Base-by-base conservation (phyloP, 2,113 vertebrate genomes). In the Plectropomus leopardus region DNA sequence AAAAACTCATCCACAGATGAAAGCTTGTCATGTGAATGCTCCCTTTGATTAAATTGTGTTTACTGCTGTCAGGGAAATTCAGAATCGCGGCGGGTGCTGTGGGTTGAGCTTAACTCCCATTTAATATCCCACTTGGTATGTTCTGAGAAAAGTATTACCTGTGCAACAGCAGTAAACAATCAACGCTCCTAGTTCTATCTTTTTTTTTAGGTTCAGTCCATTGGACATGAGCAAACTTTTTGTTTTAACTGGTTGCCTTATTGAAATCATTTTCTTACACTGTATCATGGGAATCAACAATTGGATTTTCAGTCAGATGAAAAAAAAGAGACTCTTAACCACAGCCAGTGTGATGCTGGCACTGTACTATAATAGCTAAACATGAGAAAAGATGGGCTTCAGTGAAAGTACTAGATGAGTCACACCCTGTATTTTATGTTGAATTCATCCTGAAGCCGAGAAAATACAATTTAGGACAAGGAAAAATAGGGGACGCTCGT, bases 371-470 rank as follows among this genome's bases (percentile, higher is more conserved):
- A 45, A 61, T 4, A 55, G 15, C 48, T 76, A 24, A 47, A 40
- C 17, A 32, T n/a, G n/a, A n/a, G n/a, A 50, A 80, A 83, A 77
- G 28, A 72, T 63, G 14, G 34, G 48, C 19, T 59, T 74, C 28
- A 40, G 32, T 45, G 42, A 83, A 84, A 80, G 32, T 53, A 34
- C 58, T 7, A 13, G 24, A 84, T 66, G 50, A 81, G 58, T 83
- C 66, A 50, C 36, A 54, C 65, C 26, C 59, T 72, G 26, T 58
- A 21, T 88, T 89, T 85, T 54, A 32, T 76, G 59, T 74, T 66
- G 44, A 72, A 66, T 82, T 86, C 30, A 64, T 61, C 44, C 53
- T 34, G 47, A 70, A 80, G 75, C 81, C 78, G 80, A 83, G 34
- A 47, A 72, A 64, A 82, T 30, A 47, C 50, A 72, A 78, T 86